Conservation (phyloP, 2,888 invertebrate genomes). For the Drepanosiphum platanoidis region DNA sequence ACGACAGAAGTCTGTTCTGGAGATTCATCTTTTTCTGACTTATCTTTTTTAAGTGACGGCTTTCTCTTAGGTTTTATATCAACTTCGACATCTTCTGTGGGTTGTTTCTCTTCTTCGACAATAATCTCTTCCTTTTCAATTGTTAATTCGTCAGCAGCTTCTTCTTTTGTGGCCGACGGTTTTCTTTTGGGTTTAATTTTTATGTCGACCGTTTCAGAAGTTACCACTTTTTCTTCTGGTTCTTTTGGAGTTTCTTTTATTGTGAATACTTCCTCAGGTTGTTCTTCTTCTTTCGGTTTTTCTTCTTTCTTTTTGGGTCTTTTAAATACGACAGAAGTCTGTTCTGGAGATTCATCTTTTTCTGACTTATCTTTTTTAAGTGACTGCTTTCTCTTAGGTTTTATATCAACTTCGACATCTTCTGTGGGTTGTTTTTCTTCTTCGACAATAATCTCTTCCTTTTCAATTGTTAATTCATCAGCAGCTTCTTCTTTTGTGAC, state of each 20-base stretch:
- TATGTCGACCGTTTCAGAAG: constrained; percentile 66
- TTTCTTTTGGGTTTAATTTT: constrained; percentile 72
- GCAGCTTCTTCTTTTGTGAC: neutral
- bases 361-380: constrained; percentile 65
- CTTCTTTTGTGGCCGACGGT: neutral
- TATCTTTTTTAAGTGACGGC: constrained; percentile 66
- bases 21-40: constrained; percentile 60
- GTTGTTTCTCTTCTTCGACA: constrained; percentile 29
- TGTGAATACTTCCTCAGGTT: constrained; percentile 65
- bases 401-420: constrained; percentile 68
- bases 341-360: constrained; percentile 20
- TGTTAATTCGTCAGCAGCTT: neutral
- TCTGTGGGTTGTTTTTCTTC: constrained; percentile 66
- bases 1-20: constrained; percentile 12
- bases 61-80: constrained; percentile 65
- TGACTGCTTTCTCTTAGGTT: constrained; percentile 66
- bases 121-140: constrained; percentile 67
- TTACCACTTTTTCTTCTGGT: constrained; percentile 65
- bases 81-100: constrained; percentile 69
- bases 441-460: constrained; percentile 67
- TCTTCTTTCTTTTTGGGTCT: constrained; percentile 63
- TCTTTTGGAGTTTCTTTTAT: constrained; percentile 66
- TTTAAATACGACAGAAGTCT: constrained; percentile 22
- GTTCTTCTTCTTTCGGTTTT: constrained; percentile 64
- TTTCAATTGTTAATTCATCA: constrained; percentile 64